These are phyloP conservation scores for Mnemiopsis leidyi DNA, from an alignment of 37 sponge, comb jelly and placozoan genomes.

Conservation along the genomic window DNA sequence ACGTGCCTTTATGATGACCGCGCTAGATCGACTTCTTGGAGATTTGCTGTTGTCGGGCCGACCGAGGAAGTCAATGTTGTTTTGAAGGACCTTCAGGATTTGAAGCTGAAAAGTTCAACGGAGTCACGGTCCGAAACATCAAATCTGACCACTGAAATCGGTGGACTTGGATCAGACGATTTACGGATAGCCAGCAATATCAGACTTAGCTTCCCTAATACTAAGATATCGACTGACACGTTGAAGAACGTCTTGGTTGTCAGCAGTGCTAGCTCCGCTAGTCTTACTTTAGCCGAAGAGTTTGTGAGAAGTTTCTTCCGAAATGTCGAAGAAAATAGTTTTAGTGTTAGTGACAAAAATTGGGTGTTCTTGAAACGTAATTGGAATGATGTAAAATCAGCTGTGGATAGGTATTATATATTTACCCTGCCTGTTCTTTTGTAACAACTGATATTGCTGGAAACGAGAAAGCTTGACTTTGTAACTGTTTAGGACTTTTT, in stretches of 20 bases:
- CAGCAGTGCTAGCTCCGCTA: not conserved
- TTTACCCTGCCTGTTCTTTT: no score
- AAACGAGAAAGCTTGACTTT: no score
- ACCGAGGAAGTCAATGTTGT: not conserved
- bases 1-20: not conserved
- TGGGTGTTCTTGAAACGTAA: not conserved
- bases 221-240: not conserved
- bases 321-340: not conserved
- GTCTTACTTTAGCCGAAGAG: not conserved
- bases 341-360: not conserved
- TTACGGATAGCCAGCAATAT: not conserved
- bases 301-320: not conserved
- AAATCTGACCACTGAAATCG: not conserved
- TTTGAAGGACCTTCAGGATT: not conserved
- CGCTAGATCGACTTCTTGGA: not conserved
- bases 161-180: not conserved
- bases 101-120: not conserved
- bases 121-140: not conserved
- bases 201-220: not conserved
- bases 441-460: no score
- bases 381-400: not conserved
- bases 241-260: not conserved
- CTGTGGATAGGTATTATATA: not conserved
- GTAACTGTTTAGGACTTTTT: no score
- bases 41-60: not conserved